phyloP scores from a whole-genome alignment of 2,113 vertebrate species.

The Seriola quinqueradiata region DNA sequence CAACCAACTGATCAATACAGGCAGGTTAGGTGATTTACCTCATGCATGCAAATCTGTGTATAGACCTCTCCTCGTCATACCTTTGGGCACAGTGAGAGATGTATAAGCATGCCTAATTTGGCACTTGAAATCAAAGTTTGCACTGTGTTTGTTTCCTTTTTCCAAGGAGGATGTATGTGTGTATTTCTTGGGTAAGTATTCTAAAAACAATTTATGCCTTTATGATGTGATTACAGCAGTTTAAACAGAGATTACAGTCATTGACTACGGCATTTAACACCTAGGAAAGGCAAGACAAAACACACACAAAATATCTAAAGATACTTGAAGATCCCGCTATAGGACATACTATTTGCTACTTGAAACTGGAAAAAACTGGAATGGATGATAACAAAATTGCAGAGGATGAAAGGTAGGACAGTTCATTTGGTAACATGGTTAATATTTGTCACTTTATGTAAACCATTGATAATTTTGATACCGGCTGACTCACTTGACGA shows the following conservation, averaged over 20 bases:
- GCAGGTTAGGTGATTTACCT: constrained; percentile 88
- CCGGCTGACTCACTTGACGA: constrained; percentile 90
- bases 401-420: neutral
- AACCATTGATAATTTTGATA: neutral
- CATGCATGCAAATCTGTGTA: constrained; percentile 88
- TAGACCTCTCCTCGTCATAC: constrained; percentile 92
- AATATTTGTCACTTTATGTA: neutral
- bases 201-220: neutral
- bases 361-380: neutral
- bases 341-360: neutral
- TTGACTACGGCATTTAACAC: neutral
- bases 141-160: neutral
- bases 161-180: neutral
- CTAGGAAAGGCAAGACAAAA: neutral
- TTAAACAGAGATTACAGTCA: neutral
- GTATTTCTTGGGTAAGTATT: neutral
- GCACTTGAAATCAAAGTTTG: neutral
- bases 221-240: neutral
- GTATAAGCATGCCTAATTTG: constrained; percentile 23
- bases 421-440: neutral
- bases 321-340: neutral
- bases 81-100: constrained; percentile 85
- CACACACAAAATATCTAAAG: neutral
- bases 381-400: neutral
- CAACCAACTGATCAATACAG: constrained; percentile 49